These are phyloP conservation scores for Terebella lapidaria DNA, from an alignment of 2,888 invertebrate species.

Conservation along the genomic window DNA sequence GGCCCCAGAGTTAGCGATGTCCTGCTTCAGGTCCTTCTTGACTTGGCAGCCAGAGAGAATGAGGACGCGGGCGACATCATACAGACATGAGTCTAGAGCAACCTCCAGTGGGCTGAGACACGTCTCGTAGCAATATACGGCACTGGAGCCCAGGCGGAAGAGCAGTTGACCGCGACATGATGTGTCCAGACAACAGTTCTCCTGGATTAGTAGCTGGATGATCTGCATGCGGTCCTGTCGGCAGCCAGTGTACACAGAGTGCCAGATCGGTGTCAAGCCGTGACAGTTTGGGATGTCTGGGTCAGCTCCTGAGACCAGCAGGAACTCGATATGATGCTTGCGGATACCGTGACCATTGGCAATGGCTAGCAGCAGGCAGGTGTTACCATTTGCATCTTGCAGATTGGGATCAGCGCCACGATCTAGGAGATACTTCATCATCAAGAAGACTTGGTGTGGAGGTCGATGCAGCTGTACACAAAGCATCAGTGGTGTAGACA, in stretches of 20 bases:
- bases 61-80: conserved; percentile 15
- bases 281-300: conserved; percentile 15
- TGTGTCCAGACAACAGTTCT: conserved; percentile 19
- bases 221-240: conserved; percentile 18
- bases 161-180: conserved; percentile 20
- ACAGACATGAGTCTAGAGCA: conserved; percentile 19
- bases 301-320: conserved; percentile 14
- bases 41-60: conserved; percentile 17
- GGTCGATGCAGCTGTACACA: conserved; percentile 8
- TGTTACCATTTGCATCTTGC: conserved; percentile 17
- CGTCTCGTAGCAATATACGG: conserved; percentile 21
- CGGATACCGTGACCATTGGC: conserved; percentile 14
- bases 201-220: conserved; percentile 15
- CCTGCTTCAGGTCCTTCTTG: conserved; percentile 16
- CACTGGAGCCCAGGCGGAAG: conserved; percentile 15
- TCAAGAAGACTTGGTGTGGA: conserved; percentile 9
- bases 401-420: conserved; percentile 10
- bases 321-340: conserved; percentile 18
- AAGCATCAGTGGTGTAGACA: conserved; percentile 20
- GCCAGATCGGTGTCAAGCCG: conserved; percentile 22
- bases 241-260: conserved; percentile 19
- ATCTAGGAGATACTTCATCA: conserved; percentile 15
- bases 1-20: conserved; percentile 1
- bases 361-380: conserved; percentile 15
- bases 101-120: conserved; percentile 22